Percentiles rank a stretch among this genome's conserved stretches.
Conservation (phyloP, 2,888 invertebrate genomes). For the Perizoma affinitatum region DNA sequence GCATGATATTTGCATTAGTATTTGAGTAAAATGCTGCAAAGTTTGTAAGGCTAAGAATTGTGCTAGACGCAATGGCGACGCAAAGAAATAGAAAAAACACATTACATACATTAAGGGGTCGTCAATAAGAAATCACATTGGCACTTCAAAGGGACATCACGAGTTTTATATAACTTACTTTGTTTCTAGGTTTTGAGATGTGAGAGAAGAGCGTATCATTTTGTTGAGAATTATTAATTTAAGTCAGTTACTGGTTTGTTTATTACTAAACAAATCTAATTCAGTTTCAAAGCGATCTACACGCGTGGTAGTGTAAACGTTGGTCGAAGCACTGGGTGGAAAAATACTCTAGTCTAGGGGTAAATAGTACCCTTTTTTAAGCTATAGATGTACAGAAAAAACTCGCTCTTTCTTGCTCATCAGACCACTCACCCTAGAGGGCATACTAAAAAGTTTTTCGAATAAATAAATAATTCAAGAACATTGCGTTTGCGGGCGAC, state of each 20-base stretch:
- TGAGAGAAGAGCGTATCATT: constrained; percentile 11
- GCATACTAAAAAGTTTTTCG: constrained; percentile 59
- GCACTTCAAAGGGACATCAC: constrained; percentile 48
- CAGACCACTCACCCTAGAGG: constrained; percentile 27
- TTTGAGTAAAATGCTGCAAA: not conserved
- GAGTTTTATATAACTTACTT: constrained; percentile 44
- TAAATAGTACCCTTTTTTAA: no score
- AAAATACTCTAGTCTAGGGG: no score
- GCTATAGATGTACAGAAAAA: no score
- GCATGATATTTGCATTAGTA: no score
- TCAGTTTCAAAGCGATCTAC: no score
- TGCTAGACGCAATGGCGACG: constrained; percentile 47
- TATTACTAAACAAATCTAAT: no score
- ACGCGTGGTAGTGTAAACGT: no score
- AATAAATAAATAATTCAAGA: constrained; percentile 59
- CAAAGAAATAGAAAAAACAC: constrained; percentile 46
- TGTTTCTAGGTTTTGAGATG: constrained; percentile 33
- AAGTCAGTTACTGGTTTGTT: no score
- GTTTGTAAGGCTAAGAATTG: constrained; percentile 11
- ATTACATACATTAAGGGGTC: constrained; percentile 49
- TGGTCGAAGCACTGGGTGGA: no score
- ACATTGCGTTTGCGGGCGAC: constrained; percentile 46
- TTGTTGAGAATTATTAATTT: not conserved
- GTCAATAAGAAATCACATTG: constrained; percentile 60
- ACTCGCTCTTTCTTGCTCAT: constrained; percentile 8